Evolutionary conservation across 2,797 vertebrate genomes (phyloP), one percentile per base, ranked within the genome.

Genomic region (Argentina silus): DNA sequence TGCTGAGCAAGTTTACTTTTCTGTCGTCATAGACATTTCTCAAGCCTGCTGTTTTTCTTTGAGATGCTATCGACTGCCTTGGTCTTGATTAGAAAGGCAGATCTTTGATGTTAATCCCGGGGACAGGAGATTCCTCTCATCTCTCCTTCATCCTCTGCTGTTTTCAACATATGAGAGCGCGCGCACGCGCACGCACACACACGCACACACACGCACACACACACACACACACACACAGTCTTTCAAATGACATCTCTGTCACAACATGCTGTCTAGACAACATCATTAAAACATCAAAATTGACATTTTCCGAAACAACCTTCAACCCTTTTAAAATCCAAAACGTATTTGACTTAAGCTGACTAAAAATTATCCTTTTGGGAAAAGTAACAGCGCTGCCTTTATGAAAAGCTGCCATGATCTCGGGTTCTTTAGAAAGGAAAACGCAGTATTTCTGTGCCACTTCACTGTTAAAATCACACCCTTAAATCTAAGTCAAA

Each of bases 81-180:
- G 72, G 10, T 63, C 59, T 69, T 63, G 80, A 79, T 80, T 76
- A 77, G 1, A 70, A 56, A 78, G 76, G 78, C n/a, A 67, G 75
- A 70, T 66, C 59, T 79, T 83, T 89, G 80, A 89, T 86, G 86
- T 73, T 87, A 88, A 91, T 91, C 84, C 74, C 17, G 11, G 36
- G 19, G 56, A 43, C 27, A 27, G 23, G 12, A 23, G 27, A 1
- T 36, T 36, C 27, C 27, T 36, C 27, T 36, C 27, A 36, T 36
- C 27, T 36, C 27, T 36, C 27, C 27, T 36, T 36, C 27, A 36
- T 36, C 27, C 27, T 36, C 27, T 36, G 27, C 27, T 36, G 27
- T 36, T 36, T 36, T 36, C 27, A 36, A 36, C 27, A 36, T n/a
- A 36, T 36, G 27, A 36, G 4, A 1, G 27, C 27, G 4, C 27